These are phyloP conservation scores for Sthenelais limicola DNA, from an alignment of 2,888 invertebrate genomes.

Conservation along the genomic window DNA sequence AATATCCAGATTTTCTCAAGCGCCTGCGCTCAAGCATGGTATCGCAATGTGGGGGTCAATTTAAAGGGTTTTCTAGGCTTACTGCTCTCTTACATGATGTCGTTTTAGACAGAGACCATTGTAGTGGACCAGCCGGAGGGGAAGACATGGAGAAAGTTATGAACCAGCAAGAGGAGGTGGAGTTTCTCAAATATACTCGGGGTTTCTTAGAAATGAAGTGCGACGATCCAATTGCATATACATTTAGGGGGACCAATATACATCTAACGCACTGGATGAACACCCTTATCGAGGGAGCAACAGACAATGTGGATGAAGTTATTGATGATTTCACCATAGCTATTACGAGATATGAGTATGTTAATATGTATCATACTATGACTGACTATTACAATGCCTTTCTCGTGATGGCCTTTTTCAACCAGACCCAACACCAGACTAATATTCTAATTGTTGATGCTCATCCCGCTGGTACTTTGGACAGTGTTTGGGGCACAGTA, in stretches of 20 bases:
- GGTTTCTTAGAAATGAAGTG: background rate
- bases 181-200: background rate
- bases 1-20: background rate
- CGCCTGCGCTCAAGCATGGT: background rate
- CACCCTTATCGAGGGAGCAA: background rate
- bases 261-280: constrained; percentile 47
- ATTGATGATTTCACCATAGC: constrained; percentile 49
- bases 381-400: constrained; percentile 55
- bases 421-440: constrained; percentile 48
- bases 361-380: constrained; percentile 45
- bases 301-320: background rate
- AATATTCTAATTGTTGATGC: constrained; percentile 67
- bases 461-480: constrained; percentile 66
- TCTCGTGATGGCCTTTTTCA: constrained; percentile 53
- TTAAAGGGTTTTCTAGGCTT: background rate
- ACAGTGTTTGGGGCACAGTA: constrained; percentile 62
- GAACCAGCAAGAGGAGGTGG: constrained; percentile 18
- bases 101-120: background rate
- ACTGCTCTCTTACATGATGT: constrained; percentile 12
- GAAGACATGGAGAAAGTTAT: background rate
- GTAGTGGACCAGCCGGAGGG: constrained; percentile 7
- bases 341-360: constrained; percentile 45
- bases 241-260: constrained; percentile 45
- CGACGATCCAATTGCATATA: constrained; percentile 31
- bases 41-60: constrained; percentile 12